Evolutionary conservation across 2,888 invertebrate genomes (phyloP), one percentile per base, ranked within the genome.

Genomic region (Cheilosia urbana): DNA sequence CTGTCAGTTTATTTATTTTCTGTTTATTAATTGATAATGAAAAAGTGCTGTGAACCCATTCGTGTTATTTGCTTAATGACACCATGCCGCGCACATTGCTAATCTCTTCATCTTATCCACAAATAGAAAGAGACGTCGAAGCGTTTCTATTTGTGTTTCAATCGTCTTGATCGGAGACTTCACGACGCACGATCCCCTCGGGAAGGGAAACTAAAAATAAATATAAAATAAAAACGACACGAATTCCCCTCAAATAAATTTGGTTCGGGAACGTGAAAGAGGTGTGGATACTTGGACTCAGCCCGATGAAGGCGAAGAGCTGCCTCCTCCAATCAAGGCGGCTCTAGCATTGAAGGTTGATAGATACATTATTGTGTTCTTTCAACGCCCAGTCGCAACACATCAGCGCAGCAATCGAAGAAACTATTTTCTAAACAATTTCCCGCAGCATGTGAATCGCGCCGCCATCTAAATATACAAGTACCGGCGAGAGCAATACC

Each of bases 381-480:
- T 77, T 77, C 77, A 77, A 47, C 77, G 27, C 68, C 66, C 17
- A 19, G 63, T 79, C 78, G 42, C 72, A 37, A 68, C 19, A 66
- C 58, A 65, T 60, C 57, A 78, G 55, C 77, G 51, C 19, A 30
- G 37, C 72, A 78, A 68, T 63, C 34, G 37, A 42, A 45, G 15
- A 45, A 79, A 68, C 37, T 75, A 69, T 83, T 79, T 83, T 69
- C 51, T 60, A 84, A 84, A 79, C 83, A 84, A 75, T 79, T 84
- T 84, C 63, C 71, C 65, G 84, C 75, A 75, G 63, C 78, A 62
- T 77, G 55, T 63, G 73, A 84, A 63, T 24, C 37, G 58, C 51
- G 63, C 37, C 49, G 71, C 75, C 79, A 69, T 66, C 83, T 7
- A 21, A 15, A 68, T n/a, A 45, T 51, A 7, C 30, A 19, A 47